Conservation (phyloP, 2,888 invertebrate species). For the Drosophila borborema region DNA sequence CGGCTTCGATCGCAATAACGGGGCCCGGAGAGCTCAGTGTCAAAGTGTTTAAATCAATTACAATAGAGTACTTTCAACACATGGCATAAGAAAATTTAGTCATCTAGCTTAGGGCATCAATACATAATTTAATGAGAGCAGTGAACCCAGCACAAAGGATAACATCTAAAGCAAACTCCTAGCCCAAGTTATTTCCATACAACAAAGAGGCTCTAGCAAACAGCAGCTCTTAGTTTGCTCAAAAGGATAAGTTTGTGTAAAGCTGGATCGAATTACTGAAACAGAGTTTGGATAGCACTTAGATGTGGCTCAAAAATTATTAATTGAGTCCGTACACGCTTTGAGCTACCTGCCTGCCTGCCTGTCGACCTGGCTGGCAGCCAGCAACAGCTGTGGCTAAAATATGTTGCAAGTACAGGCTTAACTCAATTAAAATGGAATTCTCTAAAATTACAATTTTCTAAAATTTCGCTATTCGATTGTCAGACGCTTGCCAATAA, state of each 20-base stretch:
- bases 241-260: neutral
- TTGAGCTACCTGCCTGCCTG: neutral
- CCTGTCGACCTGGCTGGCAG: neutral
- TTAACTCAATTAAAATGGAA: slow-evolving; percentile 14
- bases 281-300: slow-evolving; percentile 1
- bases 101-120: too few species aligned
- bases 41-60: neutral
- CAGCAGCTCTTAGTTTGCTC: neutral
- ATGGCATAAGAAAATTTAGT: neutral
- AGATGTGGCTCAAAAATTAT: neutral
- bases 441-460: slow-evolving; percentile 1
- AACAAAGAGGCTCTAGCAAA: neutral
- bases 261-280: slow-evolving; percentile 5
- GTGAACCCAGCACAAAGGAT: neutral
- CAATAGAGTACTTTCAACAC: neutral
- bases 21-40: neutral
- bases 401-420: slow-evolving; percentile 4
- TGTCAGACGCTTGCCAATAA: slow-evolving; percentile 6
- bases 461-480: slow-evolving; percentile 1
- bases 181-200: neutral
- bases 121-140: neutral
- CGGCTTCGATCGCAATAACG: slow-evolving; percentile 9
- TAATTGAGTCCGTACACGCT: slow-evolving; percentile 3
- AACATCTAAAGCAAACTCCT: neutral
- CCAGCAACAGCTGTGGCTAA: neutral